Conservation (phyloP, 2,888 invertebrate species). For the Pimpla rufipes region DNA sequence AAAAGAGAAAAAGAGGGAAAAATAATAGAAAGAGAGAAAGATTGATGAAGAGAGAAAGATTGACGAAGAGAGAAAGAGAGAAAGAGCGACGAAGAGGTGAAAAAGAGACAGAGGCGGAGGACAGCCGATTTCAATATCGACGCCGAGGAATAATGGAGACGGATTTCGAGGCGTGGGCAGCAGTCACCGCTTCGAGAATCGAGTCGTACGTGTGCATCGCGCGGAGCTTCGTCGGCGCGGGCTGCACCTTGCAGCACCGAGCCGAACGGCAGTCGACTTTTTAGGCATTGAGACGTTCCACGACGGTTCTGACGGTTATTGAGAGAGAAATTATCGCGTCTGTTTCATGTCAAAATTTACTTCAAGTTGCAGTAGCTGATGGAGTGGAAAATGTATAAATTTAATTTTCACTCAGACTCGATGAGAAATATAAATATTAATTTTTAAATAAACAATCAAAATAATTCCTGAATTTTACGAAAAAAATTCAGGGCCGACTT, state of each 20-base stretch:
- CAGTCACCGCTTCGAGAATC: constrained; percentile 59
- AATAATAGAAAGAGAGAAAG: too few relatives aligned
- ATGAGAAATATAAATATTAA: too few relatives aligned
- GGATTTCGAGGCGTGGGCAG: constrained; percentile 78
- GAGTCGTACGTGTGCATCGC: constrained; percentile 18
- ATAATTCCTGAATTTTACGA: too few relatives aligned
- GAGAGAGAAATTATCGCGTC: too few relatives aligned
- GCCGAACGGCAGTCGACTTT: too few relatives aligned
- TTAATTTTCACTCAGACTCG: too few relatives aligned
- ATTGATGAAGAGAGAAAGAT: neutral
- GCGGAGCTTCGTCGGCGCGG: constrained; percentile 30
- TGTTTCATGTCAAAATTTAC: too few relatives aligned
- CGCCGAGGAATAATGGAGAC: constrained; percentile 77
- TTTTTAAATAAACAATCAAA: too few relatives aligned
- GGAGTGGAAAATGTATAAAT: too few relatives aligned
- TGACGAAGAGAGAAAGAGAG: neutral
- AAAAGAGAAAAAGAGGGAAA: neutral
- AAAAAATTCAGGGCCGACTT: too few relatives aligned
- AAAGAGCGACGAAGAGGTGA: neutral
- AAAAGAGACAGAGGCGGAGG: constrained; percentile 28
- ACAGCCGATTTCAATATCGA: constrained; percentile 79
- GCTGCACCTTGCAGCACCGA: constrained; percentile 67
- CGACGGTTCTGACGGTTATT: neutral
- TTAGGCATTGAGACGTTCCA: neutral
- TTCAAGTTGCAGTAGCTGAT: too few relatives aligned